Evolutionary conservation across 2,888 invertebrate genomes (phyloP).

Genomic region (Spodoptera picta): DNA sequence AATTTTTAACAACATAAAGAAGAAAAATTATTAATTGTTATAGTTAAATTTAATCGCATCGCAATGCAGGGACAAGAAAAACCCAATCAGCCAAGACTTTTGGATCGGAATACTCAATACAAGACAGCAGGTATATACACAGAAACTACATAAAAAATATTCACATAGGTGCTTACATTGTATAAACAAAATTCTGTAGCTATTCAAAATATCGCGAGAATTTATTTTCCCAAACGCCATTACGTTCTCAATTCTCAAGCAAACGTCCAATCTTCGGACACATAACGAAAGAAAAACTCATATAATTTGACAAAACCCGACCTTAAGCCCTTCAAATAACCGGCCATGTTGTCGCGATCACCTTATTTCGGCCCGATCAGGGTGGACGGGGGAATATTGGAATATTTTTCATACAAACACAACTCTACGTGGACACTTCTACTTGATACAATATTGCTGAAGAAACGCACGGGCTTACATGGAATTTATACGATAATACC

Average conservation of each 20-base stretch:
- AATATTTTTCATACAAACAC: conserved; percentile 89
- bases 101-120: too few species aligned
- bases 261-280: conserved; percentile 40
- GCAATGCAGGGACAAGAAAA: too few species aligned
- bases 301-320: conserved; percentile 54
- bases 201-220: neutral
- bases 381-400: conserved; percentile 78
- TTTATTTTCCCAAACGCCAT: conserved; percentile 3
- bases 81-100: too few species aligned
- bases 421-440: conserved; percentile 87
- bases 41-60: too few species aligned
- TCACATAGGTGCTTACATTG: too few species aligned
- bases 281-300: conserved; percentile 41
- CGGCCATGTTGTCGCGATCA: conserved; percentile 79
- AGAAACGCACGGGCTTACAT: conserved; percentile 69
- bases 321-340: conserved; percentile 58
- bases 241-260: conserved; percentile 34
- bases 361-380: conserved; percentile 69
- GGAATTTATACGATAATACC: conserved; percentile 19
- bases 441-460: conserved; percentile 86
- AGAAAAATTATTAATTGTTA: too few species aligned
- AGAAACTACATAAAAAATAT: too few species aligned
- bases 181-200: neutral
- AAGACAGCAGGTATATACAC: too few species aligned
- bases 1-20: too few species aligned